Conservation (phyloP, 2,113 vertebrate species). For the Carassius carassius region DNA sequence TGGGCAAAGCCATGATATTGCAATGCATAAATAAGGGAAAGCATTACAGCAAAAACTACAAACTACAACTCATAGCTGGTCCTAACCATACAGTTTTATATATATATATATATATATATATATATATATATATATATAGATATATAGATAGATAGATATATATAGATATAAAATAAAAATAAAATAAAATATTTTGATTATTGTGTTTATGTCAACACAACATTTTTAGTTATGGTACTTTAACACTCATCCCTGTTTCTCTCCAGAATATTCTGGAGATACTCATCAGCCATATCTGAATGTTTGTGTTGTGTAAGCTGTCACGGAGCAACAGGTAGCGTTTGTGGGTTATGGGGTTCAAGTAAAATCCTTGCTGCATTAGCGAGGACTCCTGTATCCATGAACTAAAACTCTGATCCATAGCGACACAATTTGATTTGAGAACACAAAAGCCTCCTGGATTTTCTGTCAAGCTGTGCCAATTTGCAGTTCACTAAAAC, state of each 20-base stretch:
- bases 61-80: not conserved
- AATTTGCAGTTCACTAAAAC: constrained; percentile 13
- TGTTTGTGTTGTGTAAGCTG: constrained; percentile 29
- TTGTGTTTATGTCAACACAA: too few relatives aligned
- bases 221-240: too few relatives aligned
- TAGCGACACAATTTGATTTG: constrained; percentile 23
- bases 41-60: too few relatives aligned
- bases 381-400: constrained; percentile 9
- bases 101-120: too few relatives aligned
- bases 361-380: constrained; percentile 33
- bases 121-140: too few relatives aligned
- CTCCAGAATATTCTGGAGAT: not conserved
- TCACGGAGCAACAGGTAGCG: constrained; percentile 2
- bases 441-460: constrained; percentile 37
- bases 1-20: not conserved
- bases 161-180: too few relatives aligned
- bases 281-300: not conserved
- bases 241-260: too few relatives aligned
- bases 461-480: not conserved
- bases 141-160: too few relatives aligned
- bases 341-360: constrained; percentile 17
- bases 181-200: too few relatives aligned
- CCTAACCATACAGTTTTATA: too few relatives aligned
- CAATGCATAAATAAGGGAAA: not conserved
- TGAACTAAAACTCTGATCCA: not conserved